These are phyloP conservation scores for Neoseiulus cucumeris DNA, from an alignment of 1,140 invertebrate species.

Conservation along the genomic window DNA sequence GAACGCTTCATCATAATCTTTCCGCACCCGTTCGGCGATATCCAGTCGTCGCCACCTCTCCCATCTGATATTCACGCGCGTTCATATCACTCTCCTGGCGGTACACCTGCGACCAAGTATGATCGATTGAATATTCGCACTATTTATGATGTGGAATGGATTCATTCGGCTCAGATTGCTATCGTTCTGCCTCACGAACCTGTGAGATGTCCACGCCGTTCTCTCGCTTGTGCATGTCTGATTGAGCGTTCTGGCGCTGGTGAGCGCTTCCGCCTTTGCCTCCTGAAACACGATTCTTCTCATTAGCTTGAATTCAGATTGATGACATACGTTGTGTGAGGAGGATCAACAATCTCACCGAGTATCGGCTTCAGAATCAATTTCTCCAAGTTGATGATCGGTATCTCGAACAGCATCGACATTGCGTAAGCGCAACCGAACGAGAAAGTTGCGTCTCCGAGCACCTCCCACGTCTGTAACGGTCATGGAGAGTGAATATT, in stretches of 20 bases:
- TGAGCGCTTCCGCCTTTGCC: too few relatives aligned
- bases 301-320: too few relatives aligned
- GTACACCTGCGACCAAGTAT: constrained; percentile 3
- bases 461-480: not conserved
- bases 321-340: too few relatives aligned
- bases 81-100: constrained; percentile 1
- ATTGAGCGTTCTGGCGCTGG: too few relatives aligned
- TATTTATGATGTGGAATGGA: too few relatives aligned
- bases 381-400: constrained; percentile 3
- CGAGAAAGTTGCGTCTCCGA: not conserved
- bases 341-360: too few relatives aligned
- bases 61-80: constrained; percentile 2
- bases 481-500: not conserved
- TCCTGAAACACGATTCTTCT: too few relatives aligned
- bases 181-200: too few relatives aligned
- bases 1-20: not conserved
- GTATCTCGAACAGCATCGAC: constrained; percentile 6
- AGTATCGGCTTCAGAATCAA: not conserved
- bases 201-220: not conserved
- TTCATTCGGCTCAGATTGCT: too few relatives aligned
- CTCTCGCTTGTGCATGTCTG: not conserved
- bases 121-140: too few relatives aligned
- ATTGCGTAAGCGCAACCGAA: constrained; percentile 3
- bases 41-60: not conserved
- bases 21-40: not conserved